phyloP scores from a whole-genome alignment of 2,113 vertebrate species.

The rat (Rattus norvegicus) region GRCr8 NC_086039.1:120836001-120836500 shows the following conservation, averaged over 20 bases:
- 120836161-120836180: neutral
- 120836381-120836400: neutral
- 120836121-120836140: neutral
- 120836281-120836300: neutral
- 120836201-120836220: too few species aligned
- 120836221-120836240: neutral
- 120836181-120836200: neutral
- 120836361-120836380: neutral
- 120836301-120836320: neutral
- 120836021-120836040: neutral
- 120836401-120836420: neutral
- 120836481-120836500: neutral
- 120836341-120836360: neutral
- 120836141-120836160: neutral
- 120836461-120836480: neutral
- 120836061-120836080: neutral
- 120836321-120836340: neutral
- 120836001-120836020: neutral
- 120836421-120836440: neutral
- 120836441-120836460: neutral
- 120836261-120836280: neutral
- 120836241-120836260: neutral
- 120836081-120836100: neutral
- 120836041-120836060: neutral
- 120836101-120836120: neutral